Base-by-base conservation (phyloP, 2,888 invertebrate genomes). In the Leucoptera coffeella region DNA sequence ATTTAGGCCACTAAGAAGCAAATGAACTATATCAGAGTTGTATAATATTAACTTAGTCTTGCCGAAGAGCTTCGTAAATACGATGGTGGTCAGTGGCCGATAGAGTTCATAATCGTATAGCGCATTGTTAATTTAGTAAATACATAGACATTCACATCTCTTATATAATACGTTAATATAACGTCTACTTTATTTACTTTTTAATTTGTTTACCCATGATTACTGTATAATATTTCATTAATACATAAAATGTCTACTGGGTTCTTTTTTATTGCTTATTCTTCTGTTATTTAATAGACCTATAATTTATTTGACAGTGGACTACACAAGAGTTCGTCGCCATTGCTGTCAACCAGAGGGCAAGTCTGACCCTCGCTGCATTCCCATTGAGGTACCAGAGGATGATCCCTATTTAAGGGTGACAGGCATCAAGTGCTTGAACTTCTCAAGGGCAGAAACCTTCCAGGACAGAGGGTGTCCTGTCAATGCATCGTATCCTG, bases 401-500 rank as follows among this genome's bases (percentile, higher is more conserved):
- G 47, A 59, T 36, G 59, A 61, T 36, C 55, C 59, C 20, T 58
- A 57, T 41, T 55, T 59, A 32, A 51, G 49, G 43, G 49, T 54
- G 33, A 54, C 57, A 37, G 47, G 47, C 42, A 53, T 60, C 36
- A 47, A 47, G 29, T 60, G 60, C 38, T 45, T 60, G 17, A 59
- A 61, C 48, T 57, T 56, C 45, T 48, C 54, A 17, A 41, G 53
- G 26, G 55, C 55, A n/a, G 50, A 55, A 50, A 61, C 58, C 42
- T 64, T 60, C 43, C 52, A 54, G 45, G 55, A 61, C 33, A 38
- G 38, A 26, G 48, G 50, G 30, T 61, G 62, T 44, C 39, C 46
- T 33, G 35, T 45, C 27, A 45, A 50, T 38, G 45, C 40, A 33
- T 43, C 42, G 38, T 38, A 43, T 12, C 48, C 48, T 21, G 54